Base-by-base conservation (phyloP, 2,888 invertebrate species). In the Halictus quadricinctus region DNA sequence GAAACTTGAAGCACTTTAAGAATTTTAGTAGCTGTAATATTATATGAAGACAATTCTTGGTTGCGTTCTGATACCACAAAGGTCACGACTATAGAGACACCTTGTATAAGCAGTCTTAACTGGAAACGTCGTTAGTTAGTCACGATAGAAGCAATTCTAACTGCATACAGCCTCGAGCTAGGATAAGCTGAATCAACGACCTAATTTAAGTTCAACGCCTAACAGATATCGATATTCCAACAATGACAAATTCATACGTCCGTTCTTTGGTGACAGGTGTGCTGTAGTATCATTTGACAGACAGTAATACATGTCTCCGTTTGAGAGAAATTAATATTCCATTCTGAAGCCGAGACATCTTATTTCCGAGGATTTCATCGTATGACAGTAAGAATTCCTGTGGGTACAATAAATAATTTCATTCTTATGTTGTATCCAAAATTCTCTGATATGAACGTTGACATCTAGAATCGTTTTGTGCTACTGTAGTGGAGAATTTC, bases 301-400 rank as follows among this genome's bases (percentile, higher is more conserved):
- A 46, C 75, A 60, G 58, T 21, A 41, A 79, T 46, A 36, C 13
- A 13, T 13, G 50, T 18, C 10, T 6, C 72, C 13, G 29, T 12
- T 21, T 21, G 36, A 46, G 41, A 69, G 66, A 18, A 48, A 43
- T 79, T 76, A 86, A 86, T 85, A 79, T 85, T 81, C 81, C 13
- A 85, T 81, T 81, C 66, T 12, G 18, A 58, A 79, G 72, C 70
- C 74, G 79, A 50, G 72, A 84, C 76, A 54, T 79, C 73, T 69
- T 79, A 79, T 79, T 79, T 64, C 69, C 43, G 18, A 41, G 78
- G 54, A 13, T 78, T 79, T 29, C 48, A 73, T 86, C 73, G 79
- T 12, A 74, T 64, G 69, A 7, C 66, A 3, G 18, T 18, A 21
- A n/a, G n/a, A 60, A 60, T 60, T 60, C 25, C 25, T 25, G 12